Base-by-base conservation (phyloP, 2,888 invertebrate species). In the Peribatodes rhomboidaria region DNA sequence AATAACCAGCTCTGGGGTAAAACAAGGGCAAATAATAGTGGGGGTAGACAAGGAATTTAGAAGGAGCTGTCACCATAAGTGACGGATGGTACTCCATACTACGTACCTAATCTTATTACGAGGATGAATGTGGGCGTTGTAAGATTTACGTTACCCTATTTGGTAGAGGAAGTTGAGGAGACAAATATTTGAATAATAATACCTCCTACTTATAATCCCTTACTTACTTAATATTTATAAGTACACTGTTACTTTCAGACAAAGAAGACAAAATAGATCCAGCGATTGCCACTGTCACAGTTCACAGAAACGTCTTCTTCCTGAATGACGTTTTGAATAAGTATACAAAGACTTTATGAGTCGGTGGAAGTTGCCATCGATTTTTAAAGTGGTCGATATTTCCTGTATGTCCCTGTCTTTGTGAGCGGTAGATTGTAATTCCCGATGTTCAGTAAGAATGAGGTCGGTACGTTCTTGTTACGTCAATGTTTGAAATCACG, bases 31-130 rank as follows among this genome's bases (percentile, higher is more conserved):
- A 27, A 2, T 6, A 27, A 4, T 27, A 27, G 27, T 27, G 27
- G 6, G 33, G 31, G 1, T 14, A 35, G 14, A 35, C 60, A 44
- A 16, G 50, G 20, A 60, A 41, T 47, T 54, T 47, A 27, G 9
- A 16, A 41, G 39, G 9, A 55, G 18, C 27, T 55, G 61, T 61
- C 56, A 42, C 14, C 50, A 10, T 56, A 62, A 56, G 49, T 62
- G 50, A 62, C 55, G 35, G 61, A 62, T 62, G 50, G 33, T 31
- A 22, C 22, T 27, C 31, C 13, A 22, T 20, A 39, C 14, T 41
- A 54, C 13, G 16, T 44, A 61, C 18, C 16, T 44, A 61, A 53
- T 35, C 18, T 41, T 39, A 61, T 46, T 55, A 55, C 31, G 18
- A 53, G n/a, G 10, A 33, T 20, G 35, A 60, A 46, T 11, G 60